Evolutionary conservation across 2,888 invertebrate species (phyloP), one percentile per base, ranked within the genome.

Genomic region (Rhabditoides inermis): DNA sequence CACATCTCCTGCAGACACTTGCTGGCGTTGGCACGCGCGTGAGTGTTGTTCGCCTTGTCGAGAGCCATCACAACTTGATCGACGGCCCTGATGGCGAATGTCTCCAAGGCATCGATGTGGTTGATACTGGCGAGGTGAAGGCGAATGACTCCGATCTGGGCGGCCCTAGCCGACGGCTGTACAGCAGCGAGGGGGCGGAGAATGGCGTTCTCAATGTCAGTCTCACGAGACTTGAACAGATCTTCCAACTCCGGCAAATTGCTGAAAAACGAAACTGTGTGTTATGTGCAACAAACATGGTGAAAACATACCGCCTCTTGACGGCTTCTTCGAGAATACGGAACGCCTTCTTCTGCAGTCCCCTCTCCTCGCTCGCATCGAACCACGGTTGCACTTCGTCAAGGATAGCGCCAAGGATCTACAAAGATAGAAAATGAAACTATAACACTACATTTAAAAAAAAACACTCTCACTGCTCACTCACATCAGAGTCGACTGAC

Each of bases 281-380:
- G 2, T 41, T 23, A 41, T 22, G 18, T 15, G 23, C 12, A 49
- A 26, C 7, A 42, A 26, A 32, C 15, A 7, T n/a, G 7, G 10
- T 6, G 32, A 20, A 37, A 5, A 25, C 60, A 3, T 36, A 56
- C 54, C 58, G 57, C 42, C 73, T 53, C 47, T 60, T 63, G 45
- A 70, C 60, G 7, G 73, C 57, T 46, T 72, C 72, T 30, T 67
- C 69, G 26, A 73, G 54, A 30, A 73, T 63, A 45, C 71, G 53
- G 54, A 65, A 73, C 1, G 73, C 70, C 51, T 73, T 73, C 63
- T 73, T 73, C 54, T 73, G 73, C 20, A 67, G 57, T 42, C 49
- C 50, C 36, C 51, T 48, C 10, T 50, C 39, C 27, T 59, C 55
- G 0, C 49, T 36, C 2, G 57, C 54, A 42, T 60, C 49, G 58